Conservation (phyloP, 1,140 invertebrate genomes). For the Drosophila sp. region DNA sequence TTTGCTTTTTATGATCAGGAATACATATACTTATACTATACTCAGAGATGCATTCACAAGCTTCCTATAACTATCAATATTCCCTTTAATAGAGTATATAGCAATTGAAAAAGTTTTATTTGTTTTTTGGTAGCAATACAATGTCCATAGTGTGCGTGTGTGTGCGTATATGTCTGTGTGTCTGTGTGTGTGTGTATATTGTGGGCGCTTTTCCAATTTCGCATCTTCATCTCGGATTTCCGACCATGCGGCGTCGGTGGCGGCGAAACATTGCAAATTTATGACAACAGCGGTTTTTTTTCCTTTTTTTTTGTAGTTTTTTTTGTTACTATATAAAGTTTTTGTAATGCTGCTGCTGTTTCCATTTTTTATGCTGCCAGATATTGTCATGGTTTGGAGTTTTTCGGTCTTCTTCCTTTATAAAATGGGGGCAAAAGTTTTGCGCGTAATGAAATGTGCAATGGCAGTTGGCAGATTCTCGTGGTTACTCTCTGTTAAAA, state of each 20-base stretch:
- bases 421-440: constrained; percentile 13
- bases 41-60: neutral
- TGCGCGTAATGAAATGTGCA: constrained; percentile 23
- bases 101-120: constrained; percentile 11
- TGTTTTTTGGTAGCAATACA: constrained; percentile 18
- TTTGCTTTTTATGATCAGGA: no score
- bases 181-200: constrained; percentile 17
- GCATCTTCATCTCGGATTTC: constrained; percentile 49
- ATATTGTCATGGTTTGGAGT: constrained; percentile 19
- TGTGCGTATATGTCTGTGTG: neutral
- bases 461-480: constrained; percentile 14
- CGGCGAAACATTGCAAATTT: constrained; percentile 18
- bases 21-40: no score
- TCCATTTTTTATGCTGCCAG: constrained; percentile 14
- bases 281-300: constrained; percentile 4
- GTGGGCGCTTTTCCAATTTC: constrained; percentile 57
- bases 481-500: constrained; percentile 10
- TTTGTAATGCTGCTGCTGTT: neutral
- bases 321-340: constrained; percentile 9
- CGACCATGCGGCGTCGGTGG: constrained; percentile 30
- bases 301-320: constrained; percentile 3
- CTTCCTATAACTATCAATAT: neutral
- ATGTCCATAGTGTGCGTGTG: neutral
- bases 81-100: neutral
- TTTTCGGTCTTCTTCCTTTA: constrained; percentile 8